Percentiles rank a stretch among this genome's conserved stretches.
Evolutionary conservation across 64 coral and sea anemone species (phyloP).

Genomic region (Orbicella faveolata): DNA sequence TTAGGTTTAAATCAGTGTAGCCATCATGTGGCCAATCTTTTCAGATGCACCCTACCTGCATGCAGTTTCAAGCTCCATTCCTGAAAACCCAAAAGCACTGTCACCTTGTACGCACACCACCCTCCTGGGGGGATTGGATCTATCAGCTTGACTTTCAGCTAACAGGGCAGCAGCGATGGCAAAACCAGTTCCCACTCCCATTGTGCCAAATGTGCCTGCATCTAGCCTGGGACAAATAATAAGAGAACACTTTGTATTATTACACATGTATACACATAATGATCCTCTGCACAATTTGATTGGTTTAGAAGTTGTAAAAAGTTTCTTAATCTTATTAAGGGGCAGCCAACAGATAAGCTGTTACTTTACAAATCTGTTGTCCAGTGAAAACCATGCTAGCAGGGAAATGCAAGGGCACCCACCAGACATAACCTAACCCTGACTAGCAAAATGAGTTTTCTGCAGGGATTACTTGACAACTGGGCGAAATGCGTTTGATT

Average conservation of each 20-base stretch:
- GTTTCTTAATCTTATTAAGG: background rate
- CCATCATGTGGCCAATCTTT: background rate
- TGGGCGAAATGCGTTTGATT: no score
- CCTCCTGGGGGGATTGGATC: conserved; percentile 41
- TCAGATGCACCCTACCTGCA: conserved; percentile 58
- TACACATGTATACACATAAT: background rate
- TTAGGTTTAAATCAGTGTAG: background rate
- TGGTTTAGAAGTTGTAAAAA: background rate
- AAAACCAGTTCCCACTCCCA: conserved; percentile 95
- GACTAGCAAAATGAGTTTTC: no score
- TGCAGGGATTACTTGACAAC: no score
- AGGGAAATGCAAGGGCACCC: no score
- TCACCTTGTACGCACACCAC: conserved; percentile 98
- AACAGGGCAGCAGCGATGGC: conserved; percentile 96
- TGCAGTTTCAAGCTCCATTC: conserved; percentile 98
- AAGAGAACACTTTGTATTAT: background rate
- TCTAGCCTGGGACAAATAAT: conserved; percentile 63
- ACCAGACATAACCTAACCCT: no score
- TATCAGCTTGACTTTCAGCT: conserved; percentile 49
- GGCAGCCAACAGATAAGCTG: no score
- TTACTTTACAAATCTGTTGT: no score
- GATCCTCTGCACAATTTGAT: background rate
- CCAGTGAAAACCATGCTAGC: no score
- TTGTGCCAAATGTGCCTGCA: conserved; percentile 98
- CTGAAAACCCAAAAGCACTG: conserved; percentile 98